A percentile compares a stretch with the other conserved stretches of the same genome.
Conservation (phyloP, 2,113 vertebrate genomes). For the Syngnathoides biaculeatus region DNA sequence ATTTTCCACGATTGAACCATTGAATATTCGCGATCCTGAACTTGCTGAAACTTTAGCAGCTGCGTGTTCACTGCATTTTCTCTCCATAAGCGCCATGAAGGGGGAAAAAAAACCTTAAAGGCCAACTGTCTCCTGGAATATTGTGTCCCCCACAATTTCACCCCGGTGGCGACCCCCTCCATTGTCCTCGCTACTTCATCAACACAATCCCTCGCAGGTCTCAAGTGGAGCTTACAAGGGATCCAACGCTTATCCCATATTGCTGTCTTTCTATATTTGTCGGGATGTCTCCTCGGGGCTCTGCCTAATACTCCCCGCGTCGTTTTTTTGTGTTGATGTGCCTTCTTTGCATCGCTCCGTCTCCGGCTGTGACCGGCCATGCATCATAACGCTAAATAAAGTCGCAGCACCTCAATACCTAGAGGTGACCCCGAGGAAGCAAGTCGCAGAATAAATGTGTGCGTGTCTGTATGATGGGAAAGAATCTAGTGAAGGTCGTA, state of each 20-base stretch:
- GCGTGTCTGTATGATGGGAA: conserved; percentile 6
- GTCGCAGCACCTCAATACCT: conserved; percentile 25
- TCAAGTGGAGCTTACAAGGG: conserved; percentile 58
- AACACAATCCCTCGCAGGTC: conserved; percentile 60
- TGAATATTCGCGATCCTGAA: too few relatives aligned
- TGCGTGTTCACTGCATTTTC: too few relatives aligned
- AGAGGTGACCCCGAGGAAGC: conserved; percentile 18
- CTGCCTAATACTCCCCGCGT: conserved; percentile 52
- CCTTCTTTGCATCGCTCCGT: conserved; percentile 48
- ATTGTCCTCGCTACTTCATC: conserved; percentile 56
- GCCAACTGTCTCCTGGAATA: neutral
- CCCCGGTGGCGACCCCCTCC: neutral
- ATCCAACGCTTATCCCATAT: conserved; percentile 57
- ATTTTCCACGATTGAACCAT: too few relatives aligned
- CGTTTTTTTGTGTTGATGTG: conserved; percentile 54
- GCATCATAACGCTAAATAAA: conserved; percentile 64
- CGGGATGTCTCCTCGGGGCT: conserved; percentile 50
- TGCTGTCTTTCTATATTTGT: conserved; percentile 21
- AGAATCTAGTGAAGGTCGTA: conserved; percentile 36
- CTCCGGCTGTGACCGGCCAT: conserved; percentile 57
- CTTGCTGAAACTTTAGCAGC: too few relatives aligned
- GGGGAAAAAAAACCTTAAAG: too few relatives aligned
- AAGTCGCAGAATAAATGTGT: neutral
- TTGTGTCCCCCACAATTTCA: neutral
- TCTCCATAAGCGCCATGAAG: too few relatives aligned